These are phyloP conservation scores for Napeogenes sylphis DNA, from an alignment of 2,888 invertebrate species.

Conservation along the genomic window DNA sequence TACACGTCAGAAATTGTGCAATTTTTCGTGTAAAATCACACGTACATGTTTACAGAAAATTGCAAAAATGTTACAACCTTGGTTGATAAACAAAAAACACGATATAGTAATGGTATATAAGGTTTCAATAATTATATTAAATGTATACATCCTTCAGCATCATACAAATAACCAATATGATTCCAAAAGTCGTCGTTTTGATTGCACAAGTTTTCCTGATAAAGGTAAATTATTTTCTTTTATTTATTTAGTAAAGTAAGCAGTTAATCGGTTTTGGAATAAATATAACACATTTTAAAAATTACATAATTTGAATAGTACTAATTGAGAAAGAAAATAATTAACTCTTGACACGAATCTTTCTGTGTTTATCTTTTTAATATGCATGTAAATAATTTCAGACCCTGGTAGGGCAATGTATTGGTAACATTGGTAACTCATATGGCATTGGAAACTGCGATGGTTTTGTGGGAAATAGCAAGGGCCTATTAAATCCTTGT, in stretches of 20 bases:
- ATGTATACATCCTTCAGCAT: too few relatives aligned
- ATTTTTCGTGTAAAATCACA: background rate
- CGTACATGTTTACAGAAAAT: background rate
- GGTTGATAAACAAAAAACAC: background rate
- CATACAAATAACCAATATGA: too few relatives aligned
- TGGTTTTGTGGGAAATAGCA: background rate
- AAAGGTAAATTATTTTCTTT: too few relatives aligned
- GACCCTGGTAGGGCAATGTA: background rate
- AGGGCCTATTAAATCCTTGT: background rate
- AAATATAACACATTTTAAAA: too few relatives aligned
- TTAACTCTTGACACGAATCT: too few relatives aligned
- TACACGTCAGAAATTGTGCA: background rate
- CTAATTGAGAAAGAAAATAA: too few relatives aligned
- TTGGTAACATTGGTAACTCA: background rate
- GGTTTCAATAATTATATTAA: background rate
- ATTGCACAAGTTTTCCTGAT: too few relatives aligned
- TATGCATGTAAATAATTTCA: background rate
- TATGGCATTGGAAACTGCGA: background rate
- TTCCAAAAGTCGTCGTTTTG: too few relatives aligned
- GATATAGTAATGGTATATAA: slow-evolving; percentile 1
- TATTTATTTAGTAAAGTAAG: too few relatives aligned
- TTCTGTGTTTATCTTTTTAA: too few relatives aligned
- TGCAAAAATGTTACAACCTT: background rate
- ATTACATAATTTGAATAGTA: too few relatives aligned
- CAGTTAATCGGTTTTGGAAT: too few relatives aligned